Evolutionary conservation across 2,888 invertebrate genomes (phyloP), one percentile per base, ranked within the genome.

Genomic region (Parnassius smintheus): DNA sequence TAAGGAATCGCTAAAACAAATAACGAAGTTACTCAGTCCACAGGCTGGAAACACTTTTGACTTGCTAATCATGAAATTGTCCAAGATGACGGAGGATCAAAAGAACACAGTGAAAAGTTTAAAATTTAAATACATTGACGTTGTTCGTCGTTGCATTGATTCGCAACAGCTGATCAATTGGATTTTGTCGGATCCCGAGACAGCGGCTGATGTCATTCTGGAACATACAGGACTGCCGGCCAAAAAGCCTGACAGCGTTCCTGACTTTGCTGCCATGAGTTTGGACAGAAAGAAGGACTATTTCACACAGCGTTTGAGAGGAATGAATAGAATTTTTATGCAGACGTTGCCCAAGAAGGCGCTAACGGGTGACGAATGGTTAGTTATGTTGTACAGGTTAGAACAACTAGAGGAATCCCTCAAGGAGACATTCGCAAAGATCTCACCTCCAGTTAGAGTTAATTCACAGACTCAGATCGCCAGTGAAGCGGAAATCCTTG

Each of bases 401-500:
- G 91, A 92, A 65, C 81, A 86, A 46, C 70, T 83, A 0, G 91
- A 91, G 18, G 75, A 72, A 0, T 86, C 80, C 51, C 63, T 91
- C 1, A 86, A 80, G 64, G 85, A 83, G 0, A 76, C 82, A 0
- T 81, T 88, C n/a, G 65, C 73, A 0, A 88, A 87, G 70, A 70
- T 80, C 1, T 68, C 72, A 0, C 75, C 81, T 0, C 75, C 78
- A 0, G 66, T 72, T 0, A 84, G 79, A 67, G 62, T 61, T 2
- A 58, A 13, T 50, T 59, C 67, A 18, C 70, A 75, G 0, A 73
- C 68, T 0, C 76, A 78, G 11, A 70, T 68, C 4, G 68, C 71
- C 0, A 89, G 87, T 64, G 91, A 92, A 72, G 91, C 91, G 0
- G 92, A 92, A 72, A 86, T 91, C 0, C 48, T 92, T 57, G 92